Evolutionary conservation across 1,140 invertebrate species (phyloP).

Genomic region (Lethrus apterus): DNA sequence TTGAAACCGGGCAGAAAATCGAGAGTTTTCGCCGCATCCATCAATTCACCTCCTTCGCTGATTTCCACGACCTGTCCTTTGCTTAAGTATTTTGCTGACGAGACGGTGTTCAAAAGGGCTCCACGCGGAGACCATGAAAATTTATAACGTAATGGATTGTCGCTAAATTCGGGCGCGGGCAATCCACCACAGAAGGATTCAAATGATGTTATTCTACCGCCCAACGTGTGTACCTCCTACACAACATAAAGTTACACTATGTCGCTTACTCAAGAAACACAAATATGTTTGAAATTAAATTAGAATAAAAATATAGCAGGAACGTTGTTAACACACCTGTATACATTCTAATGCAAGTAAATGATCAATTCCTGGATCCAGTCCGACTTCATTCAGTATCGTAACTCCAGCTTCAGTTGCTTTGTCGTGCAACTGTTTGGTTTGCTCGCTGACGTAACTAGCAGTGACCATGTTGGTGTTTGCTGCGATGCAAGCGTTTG

Average conservation of each 20-base stretch:
- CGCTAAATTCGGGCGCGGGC: constrained; percentile 90
- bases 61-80: constrained; percentile 85
- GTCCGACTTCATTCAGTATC: constrained; percentile 87
- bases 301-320: too few species aligned
- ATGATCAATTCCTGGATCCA: constrained; percentile 97
- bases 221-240: constrained; percentile 34
- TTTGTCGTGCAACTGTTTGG: constrained; percentile 69
- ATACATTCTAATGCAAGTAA: constrained; percentile 95
- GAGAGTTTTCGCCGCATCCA: constrained; percentile 68
- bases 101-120: constrained; percentile 82
- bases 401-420: constrained; percentile 81
- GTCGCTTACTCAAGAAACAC: too few species aligned
- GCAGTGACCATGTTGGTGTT: constrained; percentile 93
- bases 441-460: constrained; percentile 77
- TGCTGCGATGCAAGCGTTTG: constrained; percentile 78
- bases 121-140: constrained; percentile 96
- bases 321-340: too few species aligned
- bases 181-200: constrained; percentile 95
- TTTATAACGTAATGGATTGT: constrained; percentile 93
- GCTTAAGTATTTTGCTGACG: constrained; percentile 74
- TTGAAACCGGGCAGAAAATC: constrained; percentile 95
- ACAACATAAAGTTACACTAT: too few species aligned
- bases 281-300: too few species aligned
- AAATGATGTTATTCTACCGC: constrained; percentile 82
- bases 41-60: constrained; percentile 77